Conservation (phyloP, 2,888 invertebrate species). For the Latrodectus elegans region DNA sequence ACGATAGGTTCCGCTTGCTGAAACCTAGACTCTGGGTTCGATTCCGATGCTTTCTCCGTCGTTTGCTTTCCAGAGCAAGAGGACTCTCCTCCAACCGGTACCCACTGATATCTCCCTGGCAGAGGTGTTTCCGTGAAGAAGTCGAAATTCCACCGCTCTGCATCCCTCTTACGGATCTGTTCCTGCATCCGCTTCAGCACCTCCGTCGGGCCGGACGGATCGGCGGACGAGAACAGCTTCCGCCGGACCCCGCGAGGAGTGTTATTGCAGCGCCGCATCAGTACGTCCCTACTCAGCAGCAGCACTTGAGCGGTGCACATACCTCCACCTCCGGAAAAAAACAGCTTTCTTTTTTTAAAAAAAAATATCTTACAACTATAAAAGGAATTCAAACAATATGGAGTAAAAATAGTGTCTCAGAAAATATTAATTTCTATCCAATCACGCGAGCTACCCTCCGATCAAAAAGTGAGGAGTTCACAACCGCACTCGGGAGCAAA, state of each 20-base stretch:
- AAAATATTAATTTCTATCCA: too few relatives aligned
- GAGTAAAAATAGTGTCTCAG: too few relatives aligned
- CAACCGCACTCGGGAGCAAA: neutral
- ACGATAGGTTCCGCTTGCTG: neutral
- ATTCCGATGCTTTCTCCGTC: neutral
- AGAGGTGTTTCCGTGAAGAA: slow-evolving; percentile 43
- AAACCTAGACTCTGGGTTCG: neutral
- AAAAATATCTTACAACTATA: neutral
- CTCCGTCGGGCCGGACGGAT: neutral
- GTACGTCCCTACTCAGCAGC: slow-evolving; percentile 12
- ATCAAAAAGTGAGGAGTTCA: too few relatives aligned
- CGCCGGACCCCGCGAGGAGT: slow-evolving; percentile 15
- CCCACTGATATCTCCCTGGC: slow-evolving; percentile 46
- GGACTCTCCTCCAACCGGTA: neutral
- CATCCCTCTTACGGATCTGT: slow-evolving; percentile 2
- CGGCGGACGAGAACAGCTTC: slow-evolving; percentile 12
- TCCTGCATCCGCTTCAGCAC: slow-evolving; percentile 10
- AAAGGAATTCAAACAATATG: too few relatives aligned
- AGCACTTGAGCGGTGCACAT: slow-evolving; percentile 53
- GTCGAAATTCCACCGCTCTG: slow-evolving; percentile 43
- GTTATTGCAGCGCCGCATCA: neutral
- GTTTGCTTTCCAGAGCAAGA: neutral
- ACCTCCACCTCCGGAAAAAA: neutral
- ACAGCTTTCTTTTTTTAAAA: neutral
- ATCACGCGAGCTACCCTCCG: too few relatives aligned